Conservation (phyloP, 2,797 vertebrate species). For the Syndactyla subalaris region DNA sequence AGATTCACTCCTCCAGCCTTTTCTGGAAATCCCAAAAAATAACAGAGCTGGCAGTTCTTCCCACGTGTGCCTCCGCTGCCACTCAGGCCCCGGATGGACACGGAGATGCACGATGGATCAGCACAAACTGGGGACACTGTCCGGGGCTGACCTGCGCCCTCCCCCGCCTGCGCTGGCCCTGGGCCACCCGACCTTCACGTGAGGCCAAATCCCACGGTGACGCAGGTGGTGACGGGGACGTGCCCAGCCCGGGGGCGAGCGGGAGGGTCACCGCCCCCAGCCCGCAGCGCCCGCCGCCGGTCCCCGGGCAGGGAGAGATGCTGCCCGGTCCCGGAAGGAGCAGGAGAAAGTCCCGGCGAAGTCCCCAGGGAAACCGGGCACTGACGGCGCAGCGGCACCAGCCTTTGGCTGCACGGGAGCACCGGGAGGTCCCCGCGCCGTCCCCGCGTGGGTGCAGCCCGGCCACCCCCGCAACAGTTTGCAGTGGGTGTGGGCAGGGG, state of each 20-base stretch:
- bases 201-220: background rate
- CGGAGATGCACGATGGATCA: accelerated
- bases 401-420: background rate
- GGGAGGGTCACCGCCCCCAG: background rate
- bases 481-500: accelerated
- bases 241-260: accelerated
- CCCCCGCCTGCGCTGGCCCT: background rate
- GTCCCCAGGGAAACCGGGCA: background rate
- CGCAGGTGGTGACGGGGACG: background rate
- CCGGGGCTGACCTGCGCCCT: background rate
- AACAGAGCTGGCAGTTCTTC: background rate
- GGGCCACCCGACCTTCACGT: background rate
- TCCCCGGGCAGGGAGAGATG: background rate
- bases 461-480: background rate
- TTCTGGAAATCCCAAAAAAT: conserved; percentile 46
- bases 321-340: accelerated
- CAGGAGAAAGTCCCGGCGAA: background rate
- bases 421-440: background rate
- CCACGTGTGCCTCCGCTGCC: background rate
- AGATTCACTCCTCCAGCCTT: conserved; percentile 4
- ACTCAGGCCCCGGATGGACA: background rate
- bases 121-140: background rate
- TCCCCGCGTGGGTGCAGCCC: background rate
- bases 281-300: accelerated
- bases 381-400: accelerated